phyloP scores from a whole-genome alignment of 2,797 vertebrate species.

The Hoplostethus atlanticus region DNA sequence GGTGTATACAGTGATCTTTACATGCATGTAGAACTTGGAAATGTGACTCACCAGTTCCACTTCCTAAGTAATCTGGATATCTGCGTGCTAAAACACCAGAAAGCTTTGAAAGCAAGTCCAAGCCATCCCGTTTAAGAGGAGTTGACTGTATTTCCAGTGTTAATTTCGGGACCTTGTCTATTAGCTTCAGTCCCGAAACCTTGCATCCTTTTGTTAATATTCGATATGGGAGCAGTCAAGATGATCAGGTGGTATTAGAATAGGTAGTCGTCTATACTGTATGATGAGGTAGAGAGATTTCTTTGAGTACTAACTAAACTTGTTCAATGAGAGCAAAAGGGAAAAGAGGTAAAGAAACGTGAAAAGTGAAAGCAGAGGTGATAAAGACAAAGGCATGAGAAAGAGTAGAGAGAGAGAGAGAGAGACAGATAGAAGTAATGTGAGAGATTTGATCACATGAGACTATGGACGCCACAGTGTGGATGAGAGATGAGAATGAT shows the following conservation, averaged over 20 bases:
- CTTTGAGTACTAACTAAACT: slow-evolving; percentile 46
- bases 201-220: slow-evolving; percentile 32
- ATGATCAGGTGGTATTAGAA: slow-evolving; percentile 35
- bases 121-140: slow-evolving; percentile 54
- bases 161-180: slow-evolving; percentile 39
- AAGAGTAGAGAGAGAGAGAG: slow-evolving; percentile 48
- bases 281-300: slow-evolving; percentile 20
- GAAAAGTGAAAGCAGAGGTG: slow-evolving; percentile 21
- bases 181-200: slow-evolving; percentile 15
- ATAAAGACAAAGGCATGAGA: slow-evolving; percentile 25
- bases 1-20: slow-evolving; percentile 60
- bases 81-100: slow-evolving; percentile 54
- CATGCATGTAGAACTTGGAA: slow-evolving; percentile 51
- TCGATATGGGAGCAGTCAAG: slow-evolving; percentile 33
- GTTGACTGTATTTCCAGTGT: slow-evolving; percentile 58
- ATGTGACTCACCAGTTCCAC: slow-evolving; percentile 50
- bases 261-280: slow-evolving; percentile 22
- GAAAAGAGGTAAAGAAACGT: slow-evolving; percentile 45
- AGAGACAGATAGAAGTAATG: slow-evolving; percentile 43
- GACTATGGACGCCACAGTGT: slow-evolving; percentile 53
- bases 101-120: slow-evolving; percentile 63
- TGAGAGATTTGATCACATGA: slow-evolving; percentile 34
- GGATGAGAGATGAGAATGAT: slow-evolving; percentile 68
- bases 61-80: slow-evolving; percentile 59
- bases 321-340: slow-evolving; percentile 30